A percentile compares a stretch with the other conserved stretches of the same genome.
Conservation (phyloP, 2,797 vertebrate genomes). For the Orestias chungarensis region DNA sequence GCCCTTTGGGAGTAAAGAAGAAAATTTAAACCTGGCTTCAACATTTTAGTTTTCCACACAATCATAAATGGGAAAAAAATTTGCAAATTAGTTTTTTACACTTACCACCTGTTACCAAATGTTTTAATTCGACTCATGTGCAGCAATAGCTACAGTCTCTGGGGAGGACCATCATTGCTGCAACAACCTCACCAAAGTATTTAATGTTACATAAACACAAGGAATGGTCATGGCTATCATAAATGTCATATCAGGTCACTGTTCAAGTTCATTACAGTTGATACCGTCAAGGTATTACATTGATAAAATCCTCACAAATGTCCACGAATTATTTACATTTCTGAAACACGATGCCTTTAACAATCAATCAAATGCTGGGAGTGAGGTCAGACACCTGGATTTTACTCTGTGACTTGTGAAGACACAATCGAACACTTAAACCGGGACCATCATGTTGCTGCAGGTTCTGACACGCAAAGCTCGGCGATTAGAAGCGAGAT, state of each 20-base stretch:
- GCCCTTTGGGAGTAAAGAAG: too few relatives aligned
- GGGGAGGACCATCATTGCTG: too few relatives aligned
- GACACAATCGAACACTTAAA: slow-evolving; percentile 8
- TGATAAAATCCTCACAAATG: not conserved
- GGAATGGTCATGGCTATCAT: not conserved
- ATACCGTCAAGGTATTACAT: not conserved
- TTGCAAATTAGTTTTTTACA: too few relatives aligned
- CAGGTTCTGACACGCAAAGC: slow-evolving; percentile 5
- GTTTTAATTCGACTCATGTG: too few relatives aligned
- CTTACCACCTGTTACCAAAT: too few relatives aligned
- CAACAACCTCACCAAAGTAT: too few relatives aligned
- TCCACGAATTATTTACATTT: not conserved
- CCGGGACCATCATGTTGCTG: not conserved
- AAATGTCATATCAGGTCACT: not conserved
- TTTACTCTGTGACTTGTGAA: not conserved
- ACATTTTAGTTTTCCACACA: too few relatives aligned
- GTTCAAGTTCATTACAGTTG: not conserved
- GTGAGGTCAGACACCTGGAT: not conserved
- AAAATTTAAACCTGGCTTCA: too few relatives aligned
- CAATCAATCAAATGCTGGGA: not conserved
- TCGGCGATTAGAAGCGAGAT: slow-evolving; percentile 23
- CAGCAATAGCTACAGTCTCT: too few relatives aligned
- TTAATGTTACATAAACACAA: too few relatives aligned
- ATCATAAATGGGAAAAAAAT: too few relatives aligned
- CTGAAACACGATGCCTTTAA: not conserved